Percentiles rank a stretch among this genome's conserved stretches.
These are phyloP conservation scores for Diarsia dahlii DNA, from an alignment of 2,888 invertebrate species.

Conservation along the genomic window DNA sequence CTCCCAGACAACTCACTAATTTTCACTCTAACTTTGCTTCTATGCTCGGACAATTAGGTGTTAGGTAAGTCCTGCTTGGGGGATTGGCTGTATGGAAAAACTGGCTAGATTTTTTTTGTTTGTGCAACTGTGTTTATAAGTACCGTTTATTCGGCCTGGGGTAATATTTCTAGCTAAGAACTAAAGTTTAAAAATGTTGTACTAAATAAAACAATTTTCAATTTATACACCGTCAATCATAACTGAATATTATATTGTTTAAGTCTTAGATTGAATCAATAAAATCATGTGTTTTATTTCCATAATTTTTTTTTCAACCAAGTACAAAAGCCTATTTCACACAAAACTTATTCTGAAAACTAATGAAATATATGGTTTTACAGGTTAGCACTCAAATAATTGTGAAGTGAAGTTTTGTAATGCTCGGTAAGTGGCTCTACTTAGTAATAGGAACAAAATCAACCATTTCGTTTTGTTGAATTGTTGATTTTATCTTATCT, in stretches of 20 bases:
- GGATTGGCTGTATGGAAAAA: background rate
- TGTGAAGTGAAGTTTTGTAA: background rate
- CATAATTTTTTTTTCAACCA: background rate
- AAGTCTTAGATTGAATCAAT: background rate
- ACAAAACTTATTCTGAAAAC: background rate
- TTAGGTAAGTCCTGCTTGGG: slow-evolving; percentile 31
- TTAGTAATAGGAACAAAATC: background rate
- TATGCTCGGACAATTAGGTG: slow-evolving; percentile 58
- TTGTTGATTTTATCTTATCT: slow-evolving; percentile 18
- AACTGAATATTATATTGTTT: background rate
- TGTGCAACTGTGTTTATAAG: background rate
- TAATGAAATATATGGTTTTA: background rate
- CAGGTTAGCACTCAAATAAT: background rate
- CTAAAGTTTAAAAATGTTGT: background rate
- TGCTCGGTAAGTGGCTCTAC: slow-evolving; percentile 26
- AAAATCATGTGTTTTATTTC: background rate
- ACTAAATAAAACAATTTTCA: too few species aligned
- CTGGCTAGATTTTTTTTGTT: background rate
- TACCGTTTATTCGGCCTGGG: background rate
- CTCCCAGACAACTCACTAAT: slow-evolving; percentile 64
- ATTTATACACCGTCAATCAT: background rate
- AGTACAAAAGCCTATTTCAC: background rate
- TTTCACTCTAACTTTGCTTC: slow-evolving; percentile 60
- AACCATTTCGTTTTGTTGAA: background rate
- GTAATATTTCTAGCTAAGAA: too few species aligned